A percentile compares a stretch with the other conserved stretches of the same genome.
Conservation (phyloP, 2,113 vertebrate species). For the Corythaixoides concolor region DNA sequence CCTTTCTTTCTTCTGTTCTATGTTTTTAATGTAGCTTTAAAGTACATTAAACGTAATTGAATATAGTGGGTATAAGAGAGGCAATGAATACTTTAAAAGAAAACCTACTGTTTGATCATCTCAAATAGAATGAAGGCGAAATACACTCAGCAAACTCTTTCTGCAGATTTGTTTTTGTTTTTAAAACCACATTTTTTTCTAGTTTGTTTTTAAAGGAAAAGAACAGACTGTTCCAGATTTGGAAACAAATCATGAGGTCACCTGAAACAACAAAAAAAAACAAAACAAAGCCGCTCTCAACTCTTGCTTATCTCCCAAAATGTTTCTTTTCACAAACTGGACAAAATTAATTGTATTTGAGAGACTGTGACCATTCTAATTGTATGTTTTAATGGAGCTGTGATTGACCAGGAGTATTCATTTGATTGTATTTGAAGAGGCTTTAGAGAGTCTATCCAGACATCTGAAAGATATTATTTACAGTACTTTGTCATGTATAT, state of each 20-base stretch:
- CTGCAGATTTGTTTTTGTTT: background rate
- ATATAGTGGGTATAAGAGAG: background rate
- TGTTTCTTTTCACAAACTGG: background rate
- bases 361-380: background rate
- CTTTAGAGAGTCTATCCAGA: background rate
- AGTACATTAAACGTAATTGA: conserved; percentile 12
- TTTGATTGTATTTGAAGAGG: background rate
- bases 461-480: background rate
- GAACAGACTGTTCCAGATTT: background rate
- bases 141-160: background rate
- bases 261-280: conserved; percentile 5
- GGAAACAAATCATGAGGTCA: conserved; percentile 35
- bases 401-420: background rate
- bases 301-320: background rate
- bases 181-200: background rate
- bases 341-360: background rate
- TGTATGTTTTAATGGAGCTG: background rate
- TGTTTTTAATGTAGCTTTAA: background rate
- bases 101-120: background rate
- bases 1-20: conserved; percentile 2
- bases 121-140: background rate
- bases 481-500: background rate
- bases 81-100: background rate
- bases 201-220: conserved; percentile 20
- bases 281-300: background rate